Conservation (phyloP, 2,888 invertebrate species). For the Malthinus flaveolus region DNA sequence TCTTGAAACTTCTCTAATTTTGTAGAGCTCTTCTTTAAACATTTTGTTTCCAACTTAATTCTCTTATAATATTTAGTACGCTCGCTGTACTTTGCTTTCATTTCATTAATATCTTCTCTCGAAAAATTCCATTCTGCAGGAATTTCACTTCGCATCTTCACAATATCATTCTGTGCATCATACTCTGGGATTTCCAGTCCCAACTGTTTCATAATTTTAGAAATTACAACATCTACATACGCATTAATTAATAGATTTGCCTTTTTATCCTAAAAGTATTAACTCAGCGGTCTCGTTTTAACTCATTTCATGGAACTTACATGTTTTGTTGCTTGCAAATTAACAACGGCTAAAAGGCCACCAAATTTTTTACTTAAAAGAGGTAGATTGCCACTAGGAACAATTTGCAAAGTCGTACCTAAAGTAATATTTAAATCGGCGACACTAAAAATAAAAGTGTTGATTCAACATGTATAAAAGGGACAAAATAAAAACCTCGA, state of each 20-base stretch:
- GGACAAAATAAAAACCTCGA: slow-evolving; percentile 65
- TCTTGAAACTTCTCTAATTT: background rate
- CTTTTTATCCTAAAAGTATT: slow-evolving; percentile 76
- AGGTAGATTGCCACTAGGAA: slow-evolving; percentile 95
- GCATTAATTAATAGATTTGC: slow-evolving; percentile 86
- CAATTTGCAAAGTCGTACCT: slow-evolving; percentile 97
- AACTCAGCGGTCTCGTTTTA: background rate
- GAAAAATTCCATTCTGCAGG: slow-evolving; percentile 67
- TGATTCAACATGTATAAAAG: background rate
- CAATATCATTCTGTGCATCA: slow-evolving; percentile 66
- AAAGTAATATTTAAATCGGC: slow-evolving; percentile 93
- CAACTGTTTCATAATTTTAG: slow-evolving; percentile 73
- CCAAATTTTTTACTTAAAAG: slow-evolving; percentile 80
- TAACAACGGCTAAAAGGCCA: slow-evolving; percentile 90
- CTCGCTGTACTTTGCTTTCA: slow-evolving; percentile 17
- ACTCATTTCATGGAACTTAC: slow-evolving; percentile 60
- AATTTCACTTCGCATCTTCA: slow-evolving; percentile 55
- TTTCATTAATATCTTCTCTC: slow-evolving; percentile 8
- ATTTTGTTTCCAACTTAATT: slow-evolving; percentile 17
- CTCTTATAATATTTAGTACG: slow-evolving; percentile 16
- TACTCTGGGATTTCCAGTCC: slow-evolving; percentile 76
- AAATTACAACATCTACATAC: slow-evolving; percentile 84
- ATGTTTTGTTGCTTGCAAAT: slow-evolving; percentile 97
- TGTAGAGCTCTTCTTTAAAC: slow-evolving; percentile 8
- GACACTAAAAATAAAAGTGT: slow-evolving; percentile 63